Evolutionary conservation across 2,888 invertebrate genomes (phyloP).

Genomic region (Eupithecia inturbata): DNA sequence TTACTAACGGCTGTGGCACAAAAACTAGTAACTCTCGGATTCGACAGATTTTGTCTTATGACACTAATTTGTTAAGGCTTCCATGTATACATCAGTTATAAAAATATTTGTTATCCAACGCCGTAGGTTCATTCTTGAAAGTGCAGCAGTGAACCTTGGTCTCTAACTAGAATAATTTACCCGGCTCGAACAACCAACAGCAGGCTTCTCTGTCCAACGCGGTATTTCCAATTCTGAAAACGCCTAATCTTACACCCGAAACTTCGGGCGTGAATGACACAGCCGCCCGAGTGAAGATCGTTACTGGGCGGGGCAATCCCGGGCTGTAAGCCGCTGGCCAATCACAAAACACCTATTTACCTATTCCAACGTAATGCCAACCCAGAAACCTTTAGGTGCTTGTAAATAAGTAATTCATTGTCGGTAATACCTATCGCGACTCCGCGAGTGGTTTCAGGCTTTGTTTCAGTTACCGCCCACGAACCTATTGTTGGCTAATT

Average conservation of each 20-base stretch:
- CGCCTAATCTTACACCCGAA: constrained; percentile 33
- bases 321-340: constrained; percentile 53
- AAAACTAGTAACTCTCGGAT: no score
- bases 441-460: constrained; percentile 1
- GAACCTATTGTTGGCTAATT: background rate
- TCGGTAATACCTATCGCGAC: constrained; percentile 18
- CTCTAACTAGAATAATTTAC: background rate
- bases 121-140: background rate
- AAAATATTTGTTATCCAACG: background rate
- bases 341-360: constrained; percentile 64
- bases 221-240: constrained; percentile 17
- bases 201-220: background rate
- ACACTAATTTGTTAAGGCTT: background rate
- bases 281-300: constrained; percentile 62
- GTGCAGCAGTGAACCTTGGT: background rate
- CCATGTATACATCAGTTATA: no score
- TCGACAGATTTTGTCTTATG: background rate
- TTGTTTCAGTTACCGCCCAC: constrained; percentile 11
- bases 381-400: constrained; percentile 49
- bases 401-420: constrained; percentile 52
- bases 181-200: background rate
- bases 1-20: no score
- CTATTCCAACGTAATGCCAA: constrained; percentile 58
- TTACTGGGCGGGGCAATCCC: constrained; percentile 67
- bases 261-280: constrained; percentile 39